Evolutionary conservation across 2,888 invertebrate species (phyloP).

Genomic region (Ormyrus rosae): DNA sequence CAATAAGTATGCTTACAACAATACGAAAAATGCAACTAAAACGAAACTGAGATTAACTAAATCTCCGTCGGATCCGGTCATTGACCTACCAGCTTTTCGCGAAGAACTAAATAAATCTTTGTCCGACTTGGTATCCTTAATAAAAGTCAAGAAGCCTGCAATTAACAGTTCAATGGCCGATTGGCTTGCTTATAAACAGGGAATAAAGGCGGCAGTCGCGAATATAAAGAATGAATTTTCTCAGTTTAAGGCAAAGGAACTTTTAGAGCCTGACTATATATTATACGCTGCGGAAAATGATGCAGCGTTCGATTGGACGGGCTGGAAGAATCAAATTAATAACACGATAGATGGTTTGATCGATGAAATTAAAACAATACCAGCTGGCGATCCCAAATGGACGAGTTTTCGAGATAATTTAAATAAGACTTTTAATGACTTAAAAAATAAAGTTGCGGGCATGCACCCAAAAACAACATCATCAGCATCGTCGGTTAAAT

Average conservation of each 20-base stretch:
- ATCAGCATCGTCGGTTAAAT: background rate
- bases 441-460: conserved; percentile 17
- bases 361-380: conserved; percentile 9
- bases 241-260: conserved; percentile 4
- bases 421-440: conserved; percentile 19
- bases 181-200: conserved; percentile 38
- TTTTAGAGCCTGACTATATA: background rate
- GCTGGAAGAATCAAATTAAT: conserved; percentile 56
- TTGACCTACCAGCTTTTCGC: conserved; percentile 12
- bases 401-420: conserved; percentile 19
- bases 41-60: background rate
- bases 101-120: conserved; percentile 35
- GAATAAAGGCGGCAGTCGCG: conserved; percentile 23
- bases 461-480: conserved; percentile 3
- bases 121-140: conserved; percentile 2
- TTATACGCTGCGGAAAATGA: background rate
- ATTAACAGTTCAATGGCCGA: conserved; percentile 8
- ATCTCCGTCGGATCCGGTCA: background rate
- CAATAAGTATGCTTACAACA: conserved; percentile 13
- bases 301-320: conserved; percentile 28
- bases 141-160: conserved; percentile 30
- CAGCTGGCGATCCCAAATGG: conserved; percentile 16
- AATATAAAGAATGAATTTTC: conserved; percentile 36
- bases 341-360: conserved; percentile 39
- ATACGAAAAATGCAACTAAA: background rate